Evolutionary conservation across 2,888 invertebrate genomes (phyloP).

Genomic region (Steinernema hermaphroditum): DNA sequence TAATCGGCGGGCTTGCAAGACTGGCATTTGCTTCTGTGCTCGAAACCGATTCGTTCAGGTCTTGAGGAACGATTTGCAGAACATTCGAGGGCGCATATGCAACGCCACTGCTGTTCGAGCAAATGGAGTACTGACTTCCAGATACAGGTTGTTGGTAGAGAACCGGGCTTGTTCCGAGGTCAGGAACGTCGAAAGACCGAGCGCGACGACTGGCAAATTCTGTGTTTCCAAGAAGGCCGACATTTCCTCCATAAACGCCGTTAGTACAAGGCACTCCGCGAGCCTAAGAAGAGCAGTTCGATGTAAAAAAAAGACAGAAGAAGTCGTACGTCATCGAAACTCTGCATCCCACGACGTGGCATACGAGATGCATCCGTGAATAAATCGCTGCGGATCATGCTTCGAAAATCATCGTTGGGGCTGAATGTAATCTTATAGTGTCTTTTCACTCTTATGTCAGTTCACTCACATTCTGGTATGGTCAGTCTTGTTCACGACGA

Average conservation of each 20-base stretch:
- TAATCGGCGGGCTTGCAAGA: slow-evolving; percentile 15
- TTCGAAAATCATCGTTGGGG: background rate
- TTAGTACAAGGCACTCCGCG: background rate
- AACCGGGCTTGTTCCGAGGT: slow-evolving; percentile 1
- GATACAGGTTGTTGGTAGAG: background rate
- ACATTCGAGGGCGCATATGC: background rate
- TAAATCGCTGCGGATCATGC: slow-evolving; percentile 3
- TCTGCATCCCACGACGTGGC: slow-evolving; percentile 6
- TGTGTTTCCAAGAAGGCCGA: background rate
- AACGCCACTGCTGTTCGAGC: slow-evolving; percentile 9
- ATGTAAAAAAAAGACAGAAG: background rate
- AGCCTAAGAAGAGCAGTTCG: background rate
- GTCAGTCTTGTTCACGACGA: slow-evolving; percentile 77
- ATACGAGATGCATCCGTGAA: background rate
- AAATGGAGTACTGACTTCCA: slow-evolving; percentile 16
- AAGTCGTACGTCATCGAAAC: background rate
- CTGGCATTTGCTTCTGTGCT: slow-evolving; percentile 10
- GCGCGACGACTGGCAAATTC: slow-evolving; percentile 11
- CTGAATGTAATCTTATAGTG: background rate
- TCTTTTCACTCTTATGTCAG: background rate
- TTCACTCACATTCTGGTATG: slow-evolving; percentile 72
- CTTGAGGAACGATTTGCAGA: slow-evolving; percentile 15
- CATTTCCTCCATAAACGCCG: background rate
- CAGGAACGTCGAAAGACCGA: slow-evolving; percentile 16
- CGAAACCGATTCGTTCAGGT: slow-evolving; percentile 17